These are phyloP conservation scores for Phyllostomus discolor DNA, from an alignment of 2,113 vertebrate species.

Conservation along the genomic window DNA sequence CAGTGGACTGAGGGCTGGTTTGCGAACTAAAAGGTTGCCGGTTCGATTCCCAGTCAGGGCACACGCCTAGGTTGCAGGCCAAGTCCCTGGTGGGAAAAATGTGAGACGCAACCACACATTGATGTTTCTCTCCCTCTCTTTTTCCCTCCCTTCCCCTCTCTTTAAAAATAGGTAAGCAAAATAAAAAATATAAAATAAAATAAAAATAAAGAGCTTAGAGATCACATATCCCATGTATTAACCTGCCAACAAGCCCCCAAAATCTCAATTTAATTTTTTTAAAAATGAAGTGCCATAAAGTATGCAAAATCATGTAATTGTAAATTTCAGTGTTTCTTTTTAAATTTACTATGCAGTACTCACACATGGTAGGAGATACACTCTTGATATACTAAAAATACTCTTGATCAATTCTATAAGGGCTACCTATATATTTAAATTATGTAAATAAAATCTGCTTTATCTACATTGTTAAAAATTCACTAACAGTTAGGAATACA, in stretches of 20 bases:
- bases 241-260: background rate
- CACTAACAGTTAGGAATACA: background rate
- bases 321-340: background rate
- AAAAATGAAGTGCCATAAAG: background rate
- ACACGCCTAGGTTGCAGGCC: too few species aligned
- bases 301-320: background rate
- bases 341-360: background rate
- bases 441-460: background rate
- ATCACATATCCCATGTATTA: background rate
- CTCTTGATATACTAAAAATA: background rate
- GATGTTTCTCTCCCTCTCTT: too few species aligned
- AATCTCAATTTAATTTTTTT: conserved; percentile 1
- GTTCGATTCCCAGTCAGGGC: too few species aligned
- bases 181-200: too few species aligned
- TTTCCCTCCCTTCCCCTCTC: too few species aligned
- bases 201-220: background rate
- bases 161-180: too few species aligned
- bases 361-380: background rate
- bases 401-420: background rate
- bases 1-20: too few species aligned
- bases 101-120: too few species aligned
- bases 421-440: background rate
- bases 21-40: too few species aligned
- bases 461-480: background rate
- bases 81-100: too few species aligned